Percentiles rank a stretch among this genome's conserved stretches.
Conservation (phyloP, 2,797 vertebrate species). For the Nothura maculosa region DNA sequence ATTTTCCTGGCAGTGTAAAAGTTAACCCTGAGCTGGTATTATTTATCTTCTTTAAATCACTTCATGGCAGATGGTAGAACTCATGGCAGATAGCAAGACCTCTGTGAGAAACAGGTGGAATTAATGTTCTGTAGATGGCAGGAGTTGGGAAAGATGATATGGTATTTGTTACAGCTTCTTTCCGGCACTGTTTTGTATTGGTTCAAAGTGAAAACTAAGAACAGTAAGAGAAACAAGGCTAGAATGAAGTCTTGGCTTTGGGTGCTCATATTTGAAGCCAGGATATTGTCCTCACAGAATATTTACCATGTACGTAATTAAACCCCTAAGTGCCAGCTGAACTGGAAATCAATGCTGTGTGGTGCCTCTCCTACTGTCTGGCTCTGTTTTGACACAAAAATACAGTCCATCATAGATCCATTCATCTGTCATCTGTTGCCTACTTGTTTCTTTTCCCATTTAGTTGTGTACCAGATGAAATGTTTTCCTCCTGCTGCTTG, state of each 20-base stretch:
- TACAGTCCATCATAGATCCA: conserved; percentile 65
- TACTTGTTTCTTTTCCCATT: conserved; percentile 64
- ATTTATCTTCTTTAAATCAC: conserved; percentile 10
- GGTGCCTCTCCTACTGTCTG: conserved; percentile 57
- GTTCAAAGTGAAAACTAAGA: conserved; percentile 49
- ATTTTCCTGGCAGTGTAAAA: conserved; percentile 9
- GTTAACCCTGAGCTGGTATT: not conserved
- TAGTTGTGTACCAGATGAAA: conserved; percentile 62
- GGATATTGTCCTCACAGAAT: not conserved
- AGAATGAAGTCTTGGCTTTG: conserved; percentile 41
- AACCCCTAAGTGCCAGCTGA: conserved; percentile 57
- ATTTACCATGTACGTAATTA: conserved; percentile 66
- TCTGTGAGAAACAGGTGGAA: conserved; percentile 19
- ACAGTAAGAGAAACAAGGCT: conserved; percentile 40
- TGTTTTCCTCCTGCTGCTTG: conserved; percentile 64
- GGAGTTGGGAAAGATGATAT: not conserved
- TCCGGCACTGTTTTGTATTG: not conserved
- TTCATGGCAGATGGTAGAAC: not conserved
- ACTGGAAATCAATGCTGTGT: conserved; percentile 63
- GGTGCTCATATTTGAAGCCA: conserved; percentile 1
- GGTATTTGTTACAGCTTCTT: conserved; percentile 43
- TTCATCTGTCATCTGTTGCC: conserved; percentile 76
- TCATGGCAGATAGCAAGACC: not conserved
- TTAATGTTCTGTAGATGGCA: not conserved
- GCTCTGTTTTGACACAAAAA: conserved; percentile 71